These are phyloP conservation scores for Catajapyx aquilonaris DNA, from an alignment of 1,140 invertebrate genomes.

Conservation along the genomic window DNA sequence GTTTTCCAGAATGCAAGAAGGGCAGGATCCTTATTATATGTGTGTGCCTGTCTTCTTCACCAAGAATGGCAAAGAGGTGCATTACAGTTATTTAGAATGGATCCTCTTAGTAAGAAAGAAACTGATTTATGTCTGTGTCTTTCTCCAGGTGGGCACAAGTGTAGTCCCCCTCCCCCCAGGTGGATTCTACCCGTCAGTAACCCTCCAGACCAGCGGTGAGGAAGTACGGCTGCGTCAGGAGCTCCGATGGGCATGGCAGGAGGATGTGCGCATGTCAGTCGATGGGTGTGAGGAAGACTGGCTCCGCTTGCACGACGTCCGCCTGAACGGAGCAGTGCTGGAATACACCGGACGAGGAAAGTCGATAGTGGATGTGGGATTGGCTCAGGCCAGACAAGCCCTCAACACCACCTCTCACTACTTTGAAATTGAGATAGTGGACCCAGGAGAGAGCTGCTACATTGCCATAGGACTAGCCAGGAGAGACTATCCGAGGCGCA, in stretches of 20 bases:
- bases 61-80: slow-evolving; percentile 26
- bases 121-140: neutral
- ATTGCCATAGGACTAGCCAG: slow-evolving; percentile 34
- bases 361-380: slow-evolving; percentile 31
- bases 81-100: neutral
- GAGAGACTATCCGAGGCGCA: slow-evolving; percentile 30
- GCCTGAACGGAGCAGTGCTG: slow-evolving; percentile 27
- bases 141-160: slow-evolving; percentile 17
- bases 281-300: slow-evolving; percentile 33
- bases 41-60: slow-evolving; percentile 25
- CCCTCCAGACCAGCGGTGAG: slow-evolving; percentile 23
- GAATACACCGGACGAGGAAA: slow-evolving; percentile 32
- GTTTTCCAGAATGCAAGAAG: slow-evolving; percentile 14
- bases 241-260: slow-evolving; percentile 21
- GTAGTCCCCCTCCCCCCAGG: slow-evolving; percentile 15
- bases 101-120: slow-evolving; percentile 3
- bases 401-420: slow-evolving; percentile 31
- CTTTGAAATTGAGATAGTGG: slow-evolving; percentile 35
- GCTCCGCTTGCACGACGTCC: slow-evolving; percentile 28
- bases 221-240: slow-evolving; percentile 16
- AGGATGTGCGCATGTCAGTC: slow-evolving; percentile 28
- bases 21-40: slow-evolving; percentile 10
- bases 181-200: slow-evolving; percentile 22
- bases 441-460: slow-evolving; percentile 33
- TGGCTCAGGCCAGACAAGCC: slow-evolving; percentile 30